These are phyloP conservation scores for Drosophila picticornis DNA, from an alignment of 2,888 invertebrate species.

Conservation along the genomic window DNA sequence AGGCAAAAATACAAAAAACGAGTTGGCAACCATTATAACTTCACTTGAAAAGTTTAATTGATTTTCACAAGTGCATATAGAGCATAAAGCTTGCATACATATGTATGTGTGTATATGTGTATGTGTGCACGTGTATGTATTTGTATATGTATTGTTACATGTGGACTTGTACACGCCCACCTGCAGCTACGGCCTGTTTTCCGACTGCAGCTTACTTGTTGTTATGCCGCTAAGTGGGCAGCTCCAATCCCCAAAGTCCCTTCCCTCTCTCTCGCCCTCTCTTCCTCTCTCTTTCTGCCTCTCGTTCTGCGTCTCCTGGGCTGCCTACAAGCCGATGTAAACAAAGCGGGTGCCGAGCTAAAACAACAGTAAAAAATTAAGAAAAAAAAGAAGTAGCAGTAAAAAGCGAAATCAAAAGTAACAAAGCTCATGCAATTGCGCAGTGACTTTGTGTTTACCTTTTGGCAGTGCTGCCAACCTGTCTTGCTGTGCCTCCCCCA, in stretches of 20 bases:
- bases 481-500: neutral
- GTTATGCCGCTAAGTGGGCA: conserved; percentile 46
- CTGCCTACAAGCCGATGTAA: conserved; percentile 34
- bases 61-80: conserved; percentile 76
- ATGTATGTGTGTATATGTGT: neutral
- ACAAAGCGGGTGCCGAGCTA: conserved; percentile 28
- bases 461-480: conserved; percentile 53
- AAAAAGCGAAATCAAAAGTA: conserved; percentile 55
- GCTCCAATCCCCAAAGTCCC: neutral
- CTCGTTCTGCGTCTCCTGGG: neutral
- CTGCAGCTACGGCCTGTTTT: conserved; percentile 36
- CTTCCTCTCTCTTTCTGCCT: neutral
- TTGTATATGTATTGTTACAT: neutral
- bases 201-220: conserved; percentile 8
- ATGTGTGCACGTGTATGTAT: neutral
- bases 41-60: conserved; percentile 80
- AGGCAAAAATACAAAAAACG: conserved; percentile 33
- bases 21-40: conserved; percentile 75
- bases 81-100: conserved; percentile 39
- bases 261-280: neutral
- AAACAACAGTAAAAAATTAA: conserved; percentile 14
- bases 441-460: conserved; percentile 60
- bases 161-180: conserved; percentile 35
- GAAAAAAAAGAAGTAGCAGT: conserved; percentile 13
- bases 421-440: conserved; percentile 47